These are phyloP conservation scores for Pycnomerus fuliginosus DNA, from an alignment of 2,888 invertebrate species.

Conservation along the genomic window DNA sequence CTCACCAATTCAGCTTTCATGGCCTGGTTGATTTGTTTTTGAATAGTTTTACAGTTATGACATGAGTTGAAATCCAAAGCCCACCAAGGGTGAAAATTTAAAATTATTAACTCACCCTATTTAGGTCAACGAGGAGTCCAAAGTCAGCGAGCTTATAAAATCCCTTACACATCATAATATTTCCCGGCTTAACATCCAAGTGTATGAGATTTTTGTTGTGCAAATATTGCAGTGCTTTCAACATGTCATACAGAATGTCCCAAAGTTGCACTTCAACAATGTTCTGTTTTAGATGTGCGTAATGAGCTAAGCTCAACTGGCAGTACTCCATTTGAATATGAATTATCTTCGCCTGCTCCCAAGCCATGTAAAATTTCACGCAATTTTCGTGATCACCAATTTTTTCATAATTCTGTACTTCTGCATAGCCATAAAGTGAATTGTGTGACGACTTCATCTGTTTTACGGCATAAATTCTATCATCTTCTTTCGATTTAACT, in stretches of 20 bases:
- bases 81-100: too few species aligned
- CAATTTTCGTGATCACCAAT: constrained; percentile 68
- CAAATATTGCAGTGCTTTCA: constrained; percentile 65
- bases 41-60: too few species aligned
- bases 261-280: constrained; percentile 64
- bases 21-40: too few species aligned
- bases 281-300: constrained; percentile 56
- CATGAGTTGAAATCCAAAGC: too few species aligned
- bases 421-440: constrained; percentile 59
- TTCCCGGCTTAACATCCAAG: constrained; percentile 76
- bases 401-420: constrained; percentile 68
- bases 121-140: constrained; percentile 67
- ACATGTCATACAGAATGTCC: constrained; percentile 66
- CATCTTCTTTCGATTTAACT: constrained; percentile 65
- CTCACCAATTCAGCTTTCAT: too few species aligned
- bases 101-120: constrained; percentile 53
- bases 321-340: constrained; percentile 74
- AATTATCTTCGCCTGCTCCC: constrained; percentile 70
- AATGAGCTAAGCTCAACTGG: constrained; percentile 60
- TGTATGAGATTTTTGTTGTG: constrained; percentile 69
- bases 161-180: constrained; percentile 67
- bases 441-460: constrained; percentile 62
- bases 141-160: constrained; percentile 76
- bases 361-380: constrained; percentile 66
- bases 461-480: constrained; percentile 69